These are phyloP conservation scores for Elaeidobius kamerunicus DNA, from an alignment of 2,888 invertebrate species.

Conservation along the genomic window DNA sequence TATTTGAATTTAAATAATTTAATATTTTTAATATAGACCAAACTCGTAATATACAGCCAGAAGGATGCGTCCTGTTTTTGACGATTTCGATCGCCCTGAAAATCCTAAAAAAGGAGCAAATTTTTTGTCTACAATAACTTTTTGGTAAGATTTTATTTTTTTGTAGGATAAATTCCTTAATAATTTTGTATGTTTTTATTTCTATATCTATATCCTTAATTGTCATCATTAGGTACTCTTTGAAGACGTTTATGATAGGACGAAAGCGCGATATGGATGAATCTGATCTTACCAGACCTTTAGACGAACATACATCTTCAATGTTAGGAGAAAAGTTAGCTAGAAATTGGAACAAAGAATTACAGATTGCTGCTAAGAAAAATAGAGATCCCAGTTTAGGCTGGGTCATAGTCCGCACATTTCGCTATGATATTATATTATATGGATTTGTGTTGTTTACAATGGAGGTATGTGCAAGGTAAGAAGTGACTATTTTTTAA, in stretches of 20 bases:
- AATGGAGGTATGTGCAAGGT: conserved; percentile 52
- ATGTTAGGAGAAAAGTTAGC: conserved; percentile 59
- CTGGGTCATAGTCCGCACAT: conserved; percentile 56
- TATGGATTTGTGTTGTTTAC: conserved; percentile 56
- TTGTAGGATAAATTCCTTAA: no score
- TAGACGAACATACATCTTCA: conserved; percentile 60
- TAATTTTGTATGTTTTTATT: no score
- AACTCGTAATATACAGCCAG: no score
- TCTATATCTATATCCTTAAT: no score
- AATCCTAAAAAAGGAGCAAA: conserved; percentile 41
- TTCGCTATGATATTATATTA: conserved; percentile 55
- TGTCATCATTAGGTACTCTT: conserved; percentile 39
- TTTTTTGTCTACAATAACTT: conserved; percentile 41
- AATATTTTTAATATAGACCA: no score
- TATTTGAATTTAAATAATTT: no score
- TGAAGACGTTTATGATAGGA: conserved; percentile 42
- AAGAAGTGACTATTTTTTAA: conserved; percentile 1
- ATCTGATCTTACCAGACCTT: conserved; percentile 64
- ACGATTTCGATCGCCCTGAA: conserved; percentile 26
- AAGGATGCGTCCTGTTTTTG: conserved; percentile 13
- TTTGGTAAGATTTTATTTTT: no score
- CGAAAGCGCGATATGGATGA: conserved; percentile 42
- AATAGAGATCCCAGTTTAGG: conserved; percentile 57
- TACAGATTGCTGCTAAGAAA: conserved; percentile 48
- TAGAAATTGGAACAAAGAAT: conserved; percentile 59